Conservation (phyloP, 2,888 invertebrate genomes). For the Dolichopus griseipennis region DNA sequence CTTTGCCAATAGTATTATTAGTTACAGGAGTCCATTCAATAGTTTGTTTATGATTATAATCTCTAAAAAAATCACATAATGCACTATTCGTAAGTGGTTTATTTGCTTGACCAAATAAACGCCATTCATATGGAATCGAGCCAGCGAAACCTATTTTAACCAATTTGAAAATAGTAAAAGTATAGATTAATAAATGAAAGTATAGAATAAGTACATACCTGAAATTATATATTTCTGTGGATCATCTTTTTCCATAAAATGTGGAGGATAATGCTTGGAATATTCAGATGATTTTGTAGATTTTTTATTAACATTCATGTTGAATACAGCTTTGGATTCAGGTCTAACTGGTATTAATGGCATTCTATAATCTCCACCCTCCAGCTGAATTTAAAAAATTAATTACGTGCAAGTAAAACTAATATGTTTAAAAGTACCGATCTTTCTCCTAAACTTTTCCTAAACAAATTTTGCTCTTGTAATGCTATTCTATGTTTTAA, state of each 20-base stretch:
- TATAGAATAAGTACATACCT: slow-evolving; percentile 24
- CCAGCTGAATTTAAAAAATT: neutral
- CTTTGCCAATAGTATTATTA: slow-evolving; percentile 29
- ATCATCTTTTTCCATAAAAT: slow-evolving; percentile 36
- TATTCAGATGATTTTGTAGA: slow-evolving; percentile 28
- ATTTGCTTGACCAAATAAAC: slow-evolving; percentile 36
- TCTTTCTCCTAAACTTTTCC: slow-evolving; percentile 34
- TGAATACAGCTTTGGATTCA: slow-evolving; percentile 54
- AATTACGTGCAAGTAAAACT: neutral
- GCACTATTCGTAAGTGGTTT: slow-evolving; percentile 47
- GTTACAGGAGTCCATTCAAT: slow-evolving; percentile 60
- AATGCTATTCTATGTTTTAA: slow-evolving; percentile 32
- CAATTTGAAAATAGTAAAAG: too few species aligned
- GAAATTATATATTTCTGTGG: slow-evolving; percentile 36
- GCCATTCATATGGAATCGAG: slow-evolving; percentile 37
- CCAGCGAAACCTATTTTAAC: slow-evolving; percentile 32
- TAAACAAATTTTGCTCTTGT: slow-evolving; percentile 29
- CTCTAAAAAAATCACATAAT: slow-evolving; percentile 64
- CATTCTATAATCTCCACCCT: slow-evolving; percentile 44
- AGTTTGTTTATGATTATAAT: slow-evolving; percentile 61
- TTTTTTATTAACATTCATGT: slow-evolving; percentile 49
- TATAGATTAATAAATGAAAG: too few species aligned
- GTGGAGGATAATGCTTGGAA: slow-evolving; percentile 36
- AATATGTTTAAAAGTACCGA: slow-evolving; percentile 27
- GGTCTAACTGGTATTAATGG: slow-evolving; percentile 57